Conservation (phyloP, 2,888 invertebrate genomes). For the Tiliacea aurago region DNA sequence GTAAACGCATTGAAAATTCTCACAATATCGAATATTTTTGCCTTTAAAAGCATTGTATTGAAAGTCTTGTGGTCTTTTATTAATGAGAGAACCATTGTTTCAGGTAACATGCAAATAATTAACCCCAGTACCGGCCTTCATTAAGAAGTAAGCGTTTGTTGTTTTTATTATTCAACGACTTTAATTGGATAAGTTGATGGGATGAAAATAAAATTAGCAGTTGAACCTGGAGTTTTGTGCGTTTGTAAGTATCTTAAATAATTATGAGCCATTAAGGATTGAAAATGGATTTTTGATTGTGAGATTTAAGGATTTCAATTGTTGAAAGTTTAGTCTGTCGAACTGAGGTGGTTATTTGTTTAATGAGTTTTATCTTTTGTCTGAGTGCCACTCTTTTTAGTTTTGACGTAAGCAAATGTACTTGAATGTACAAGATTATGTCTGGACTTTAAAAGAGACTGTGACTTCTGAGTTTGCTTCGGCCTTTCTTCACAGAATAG, state of each 20-base stretch:
- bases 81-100: constrained; percentile 66
- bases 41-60: constrained; percentile 22
- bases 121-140: constrained; percentile 54
- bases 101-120: constrained; percentile 69
- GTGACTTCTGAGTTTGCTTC: no score
- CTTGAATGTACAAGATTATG: background rate
- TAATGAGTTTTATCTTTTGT: background rate
- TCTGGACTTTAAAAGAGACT: no score
- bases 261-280: constrained; percentile 43
- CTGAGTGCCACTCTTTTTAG: background rate
- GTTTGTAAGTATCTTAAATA: constrained; percentile 52
- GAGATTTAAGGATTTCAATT: constrained; percentile 21
- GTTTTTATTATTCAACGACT: constrained; percentile 64
- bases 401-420: background rate
- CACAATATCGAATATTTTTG: background rate
- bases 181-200: constrained; percentile 64
- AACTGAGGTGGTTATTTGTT: background rate
- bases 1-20: background rate
- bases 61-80: constrained; percentile 49
- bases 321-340: constrained; percentile 13
- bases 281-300: constrained; percentile 41
- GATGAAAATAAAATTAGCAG: constrained; percentile 54
- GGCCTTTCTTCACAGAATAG: no score
- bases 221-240: constrained; percentile 38
- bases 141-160: constrained; percentile 63